Base-by-base conservation (phyloP, 2,797 vertebrate species). In the Gymnoscopelus braueri region DNA sequence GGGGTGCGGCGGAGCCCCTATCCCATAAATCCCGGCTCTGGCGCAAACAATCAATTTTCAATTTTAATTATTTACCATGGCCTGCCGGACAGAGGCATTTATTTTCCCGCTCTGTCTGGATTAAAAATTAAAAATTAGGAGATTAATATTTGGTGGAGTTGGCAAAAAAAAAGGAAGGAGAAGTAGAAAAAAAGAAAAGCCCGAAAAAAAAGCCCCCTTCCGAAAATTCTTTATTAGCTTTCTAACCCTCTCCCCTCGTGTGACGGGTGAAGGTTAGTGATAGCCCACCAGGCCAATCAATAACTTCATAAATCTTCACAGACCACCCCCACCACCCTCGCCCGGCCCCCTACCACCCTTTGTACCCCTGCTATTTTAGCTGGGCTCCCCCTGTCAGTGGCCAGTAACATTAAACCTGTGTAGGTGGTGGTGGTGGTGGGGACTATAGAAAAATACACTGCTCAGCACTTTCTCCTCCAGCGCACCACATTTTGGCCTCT, bases 1-100 rank as follows among this genome's bases (percentile, higher is more conserved):
- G 85, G 94, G 93, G 87, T 84, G 86, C 86, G 79, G 88, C 88
- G 75, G 82, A 92, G 90, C 89, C 93, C 91, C 91, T 91, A 89
- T 90, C 94, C 93, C 94, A 96, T 96, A 96, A 96, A 96, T 95
- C 95, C 94, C 82, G 83, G 91, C 91, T 89, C 91, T 89, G 90
- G 92, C 91, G 92, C 95, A 96, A 96, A 96, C 93, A 96, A 96
- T 95, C 95, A 95, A 96, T 95, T 95, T 95, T 95, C 94, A 94
- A 94, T 96, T 97, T 96, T 96, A 96, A 97, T 96, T 97, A 95
- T 95, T 96, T 95, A 95, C 91, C 94, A 94, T 84, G 92, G 92
- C 93, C 92, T 91, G 88, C 90, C 79, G 91, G 93, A 94, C 90
- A 88, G 89, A 92, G 87, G 92, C 93, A 94, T 96, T 95, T 89